Conservation (phyloP, 2,113 vertebrate species). For the Athene cunicularia region DNA sequence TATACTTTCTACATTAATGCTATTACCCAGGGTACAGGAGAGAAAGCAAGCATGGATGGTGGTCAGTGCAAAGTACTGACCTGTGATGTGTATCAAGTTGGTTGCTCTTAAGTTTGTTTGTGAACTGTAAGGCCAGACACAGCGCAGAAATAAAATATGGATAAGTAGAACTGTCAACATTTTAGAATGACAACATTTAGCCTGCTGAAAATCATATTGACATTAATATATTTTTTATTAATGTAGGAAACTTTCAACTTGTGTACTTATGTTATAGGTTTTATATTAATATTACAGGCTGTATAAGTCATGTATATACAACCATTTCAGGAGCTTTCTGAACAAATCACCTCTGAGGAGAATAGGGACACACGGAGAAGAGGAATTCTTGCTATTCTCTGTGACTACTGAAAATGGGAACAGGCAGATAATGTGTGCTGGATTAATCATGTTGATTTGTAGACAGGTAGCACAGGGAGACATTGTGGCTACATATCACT, state of each 20-base stretch:
- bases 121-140: neutral
- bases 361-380: neutral
- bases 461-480: neutral
- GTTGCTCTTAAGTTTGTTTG: neutral
- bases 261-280: neutral
- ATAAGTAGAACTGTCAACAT: neutral
- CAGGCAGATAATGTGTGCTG: neutral
- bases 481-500: neutral
- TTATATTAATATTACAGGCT: neutral
- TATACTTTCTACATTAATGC: neutral
- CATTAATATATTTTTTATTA: neutral
- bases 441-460: neutral
- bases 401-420: neutral
- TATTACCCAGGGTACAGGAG: rapidly evolving
- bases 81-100: neutral
- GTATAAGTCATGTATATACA: neutral
- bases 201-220: neutral
- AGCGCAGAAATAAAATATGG: neutral
- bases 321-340: neutral
- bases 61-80: neutral
- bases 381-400: neutral
- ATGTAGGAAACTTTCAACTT: neutral
- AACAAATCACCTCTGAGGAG: neutral
- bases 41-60: neutral
- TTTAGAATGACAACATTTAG: neutral